phyloP scores from a whole-genome alignment of 2,797 vertebrate species.

The Borostomias antarcticus region DNA sequence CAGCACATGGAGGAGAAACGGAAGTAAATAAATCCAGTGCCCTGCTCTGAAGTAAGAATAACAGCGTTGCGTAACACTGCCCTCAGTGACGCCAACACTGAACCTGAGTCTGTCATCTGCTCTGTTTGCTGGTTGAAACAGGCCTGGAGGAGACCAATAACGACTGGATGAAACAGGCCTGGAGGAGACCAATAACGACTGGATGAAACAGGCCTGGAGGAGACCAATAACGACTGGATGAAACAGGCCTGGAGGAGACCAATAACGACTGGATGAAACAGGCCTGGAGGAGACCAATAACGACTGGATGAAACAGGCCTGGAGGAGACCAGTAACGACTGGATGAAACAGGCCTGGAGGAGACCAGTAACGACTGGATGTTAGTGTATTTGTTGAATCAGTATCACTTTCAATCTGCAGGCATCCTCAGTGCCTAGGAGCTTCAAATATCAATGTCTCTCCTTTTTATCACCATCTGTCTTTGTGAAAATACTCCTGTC shows the following conservation, averaged over 20 bases:
- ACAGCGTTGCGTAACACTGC: slow-evolving; percentile 17
- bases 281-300: slow-evolving; percentile 3
- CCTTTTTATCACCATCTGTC: background rate
- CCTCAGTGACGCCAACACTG: slow-evolving; percentile 25
- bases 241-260: slow-evolving; percentile 7
- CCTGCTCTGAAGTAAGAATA: slow-evolving; percentile 28
- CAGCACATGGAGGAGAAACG: background rate
- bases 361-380: slow-evolving; percentile 13
- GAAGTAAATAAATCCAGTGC: slow-evolving; percentile 41
- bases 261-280: slow-evolving; percentile 18
- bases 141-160: slow-evolving; percentile 3
- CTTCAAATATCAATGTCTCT: slow-evolving; percentile 32
- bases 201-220: slow-evolving; percentile 11
- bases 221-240: slow-evolving; percentile 17
- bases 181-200: slow-evolving; percentile 9
- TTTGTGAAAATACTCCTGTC: background rate
- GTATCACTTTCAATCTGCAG: slow-evolving; percentile 29
- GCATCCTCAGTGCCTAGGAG: slow-evolving; percentile 5
- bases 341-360: slow-evolving; percentile 10
- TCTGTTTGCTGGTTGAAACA: slow-evolving; percentile 17
- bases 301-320: slow-evolving; percentile 18
- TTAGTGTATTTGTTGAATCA: background rate
- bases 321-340: background rate
- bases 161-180: slow-evolving; percentile 21
- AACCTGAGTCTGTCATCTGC: slow-evolving; percentile 37